Percentiles rank a stretch among this genome's conserved stretches.
phyloP scores from a whole-genome alignment of 2,888 invertebrate species.

The Galerucella calmariensis region DNA sequence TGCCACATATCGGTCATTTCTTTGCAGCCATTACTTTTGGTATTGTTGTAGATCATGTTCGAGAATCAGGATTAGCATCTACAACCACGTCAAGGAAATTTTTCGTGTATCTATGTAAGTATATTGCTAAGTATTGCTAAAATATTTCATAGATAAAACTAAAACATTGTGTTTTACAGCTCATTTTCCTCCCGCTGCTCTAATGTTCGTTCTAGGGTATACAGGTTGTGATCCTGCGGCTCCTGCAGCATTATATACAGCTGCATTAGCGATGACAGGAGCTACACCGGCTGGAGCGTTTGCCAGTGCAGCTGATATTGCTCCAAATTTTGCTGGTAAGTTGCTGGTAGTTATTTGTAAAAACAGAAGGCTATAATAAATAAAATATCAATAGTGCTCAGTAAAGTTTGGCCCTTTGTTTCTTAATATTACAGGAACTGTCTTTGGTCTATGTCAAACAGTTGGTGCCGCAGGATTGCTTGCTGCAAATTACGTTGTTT shows the following conservation, averaged over 20 bases:
- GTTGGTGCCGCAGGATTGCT: constrained; percentile 69
- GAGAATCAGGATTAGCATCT: constrained; percentile 67
- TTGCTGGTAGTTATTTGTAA: neutral
- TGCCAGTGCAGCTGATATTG: constrained; percentile 71
- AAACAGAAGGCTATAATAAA: neutral
- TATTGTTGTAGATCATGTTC: constrained; percentile 69
- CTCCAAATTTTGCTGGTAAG: constrained; percentile 67
- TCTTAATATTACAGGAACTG: constrained; percentile 59
- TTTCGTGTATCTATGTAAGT: constrained; percentile 69
- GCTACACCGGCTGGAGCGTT: constrained; percentile 71
- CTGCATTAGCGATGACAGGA: constrained; percentile 69
- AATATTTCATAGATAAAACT: no score
- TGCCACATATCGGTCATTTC: constrained; percentile 71
- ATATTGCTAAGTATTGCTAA: no score
- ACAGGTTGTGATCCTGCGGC: constrained; percentile 70
- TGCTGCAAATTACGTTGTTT: constrained; percentile 70
- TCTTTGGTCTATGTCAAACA: constrained; percentile 68
- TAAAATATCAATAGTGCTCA: no score
- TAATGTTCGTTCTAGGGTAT: constrained; percentile 71
- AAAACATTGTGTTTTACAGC: no score
- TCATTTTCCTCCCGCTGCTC: constrained; percentile 70
- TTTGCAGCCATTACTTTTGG: constrained; percentile 70
- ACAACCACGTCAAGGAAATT: constrained; percentile 70
- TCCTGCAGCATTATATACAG: constrained; percentile 70
- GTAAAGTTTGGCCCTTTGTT: no score